Conservation (phyloP, 1,140 invertebrate species). For the Drosophila baimaii region DNA sequence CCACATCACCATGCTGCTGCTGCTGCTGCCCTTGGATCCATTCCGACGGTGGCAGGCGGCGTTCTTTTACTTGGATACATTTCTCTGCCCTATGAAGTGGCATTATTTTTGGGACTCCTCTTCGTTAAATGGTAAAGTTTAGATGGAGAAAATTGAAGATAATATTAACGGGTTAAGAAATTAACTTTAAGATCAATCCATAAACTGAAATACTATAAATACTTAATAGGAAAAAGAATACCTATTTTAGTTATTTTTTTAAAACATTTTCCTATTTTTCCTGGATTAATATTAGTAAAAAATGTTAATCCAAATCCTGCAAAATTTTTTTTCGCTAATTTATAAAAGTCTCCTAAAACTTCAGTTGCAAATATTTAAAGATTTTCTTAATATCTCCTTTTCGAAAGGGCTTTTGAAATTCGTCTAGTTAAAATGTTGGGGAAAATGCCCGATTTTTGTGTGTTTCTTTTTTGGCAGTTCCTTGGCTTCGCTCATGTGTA, state of each 20-base stretch:
- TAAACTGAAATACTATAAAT: too few species aligned
- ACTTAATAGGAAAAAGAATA: too few species aligned
- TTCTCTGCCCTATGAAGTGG: conserved; percentile 28
- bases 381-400: neutral
- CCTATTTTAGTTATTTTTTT: too few species aligned
- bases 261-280: too few species aligned
- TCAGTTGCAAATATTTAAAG: too few species aligned
- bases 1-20: conserved; percentile 40
- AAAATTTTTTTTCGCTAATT: too few species aligned
- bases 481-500: conserved; percentile 78
- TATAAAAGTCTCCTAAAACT: too few species aligned
- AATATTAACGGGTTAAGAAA: neutral
- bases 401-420: neutral
- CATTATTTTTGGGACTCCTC: neutral
- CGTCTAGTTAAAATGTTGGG: neutral
- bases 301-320: too few species aligned
- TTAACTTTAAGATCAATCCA: too few species aligned
- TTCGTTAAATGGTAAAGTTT: neutral
- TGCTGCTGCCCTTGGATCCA: conserved; percentile 49
- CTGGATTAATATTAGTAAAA: too few species aligned
- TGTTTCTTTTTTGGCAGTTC: conserved; percentile 25
- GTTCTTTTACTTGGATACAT: conserved; percentile 29
- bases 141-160: neutral
- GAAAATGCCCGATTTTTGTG: neutral
- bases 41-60: conserved; percentile 1